A percentile compares a stretch with the other conserved stretches of the same genome.
These are phyloP conservation scores for Leptopilina boulardi DNA, from an alignment of 1,140 invertebrate genomes.

Conservation along the genomic window DNA sequence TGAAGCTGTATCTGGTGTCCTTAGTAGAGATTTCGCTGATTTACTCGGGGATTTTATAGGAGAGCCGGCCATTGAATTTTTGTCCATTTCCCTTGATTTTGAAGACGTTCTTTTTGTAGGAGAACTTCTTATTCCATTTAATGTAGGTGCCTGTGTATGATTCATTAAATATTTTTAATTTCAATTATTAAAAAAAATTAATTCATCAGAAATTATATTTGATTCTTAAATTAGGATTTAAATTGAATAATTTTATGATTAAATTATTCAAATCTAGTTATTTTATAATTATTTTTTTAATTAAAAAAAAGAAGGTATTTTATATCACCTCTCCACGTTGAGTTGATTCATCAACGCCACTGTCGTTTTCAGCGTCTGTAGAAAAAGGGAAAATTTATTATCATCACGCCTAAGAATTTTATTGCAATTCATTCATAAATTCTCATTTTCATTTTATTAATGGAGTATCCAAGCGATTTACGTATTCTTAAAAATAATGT, in stretches of 20 bases:
- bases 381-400: slow-evolving; percentile 62
- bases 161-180: slow-evolving; percentile 37
- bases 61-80: slow-evolving; percentile 74
- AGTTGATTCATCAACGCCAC: slow-evolving; percentile 85
- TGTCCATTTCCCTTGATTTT: slow-evolving; percentile 70
- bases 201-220: too few species aligned
- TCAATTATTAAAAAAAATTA: too few species aligned
- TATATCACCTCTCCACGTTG: slow-evolving; percentile 79
- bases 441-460: not conserved
- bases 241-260: not conserved
- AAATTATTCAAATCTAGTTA: not conserved
- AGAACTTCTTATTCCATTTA: slow-evolving; percentile 80
- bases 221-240: too few species aligned
- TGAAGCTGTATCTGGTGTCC: slow-evolving; percentile 81
- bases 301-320: too few species aligned
- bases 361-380: slow-evolving; percentile 87
- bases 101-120: slow-evolving; percentile 80
- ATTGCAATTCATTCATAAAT: not conserved
- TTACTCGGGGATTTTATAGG: slow-evolving; percentile 80
- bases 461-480: slow-evolving; percentile 25
- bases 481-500: not conserved
- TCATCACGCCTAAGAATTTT: not conserved
- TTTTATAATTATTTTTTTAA: not conserved
- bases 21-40: slow-evolving; percentile 78
- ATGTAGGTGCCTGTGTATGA: slow-evolving; percentile 69